Evolutionary conservation across 2,888 invertebrate genomes (phyloP), one percentile per base, ranked within the genome.

Genomic region (Romanomermis culicivorax): DNA sequence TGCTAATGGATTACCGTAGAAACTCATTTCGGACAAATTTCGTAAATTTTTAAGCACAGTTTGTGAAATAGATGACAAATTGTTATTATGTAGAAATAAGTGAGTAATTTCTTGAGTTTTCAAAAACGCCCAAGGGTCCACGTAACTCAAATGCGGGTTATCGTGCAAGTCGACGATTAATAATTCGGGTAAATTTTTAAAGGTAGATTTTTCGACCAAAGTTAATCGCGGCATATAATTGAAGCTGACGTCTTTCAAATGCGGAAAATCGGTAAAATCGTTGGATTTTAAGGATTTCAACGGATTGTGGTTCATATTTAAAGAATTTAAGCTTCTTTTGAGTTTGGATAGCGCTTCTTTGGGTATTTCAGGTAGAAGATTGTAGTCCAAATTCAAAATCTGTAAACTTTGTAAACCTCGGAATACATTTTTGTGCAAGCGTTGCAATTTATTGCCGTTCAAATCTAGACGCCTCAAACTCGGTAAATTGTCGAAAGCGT

Each of bases 1-100:
- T 30, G 63, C 64, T 1, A 74, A 60, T 4, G 71, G 72, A 59
- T 73, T 73, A 51, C 69, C 68, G 55, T 70, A 66, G 17, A 73
- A 60, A 50, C 67, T 66, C 25, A 72, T 62, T 56, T 65, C 61
- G 43, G 61, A 60, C 29, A 68, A 61, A 27, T 57, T 57, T 17
- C 69, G 68, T 49, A 71, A 61, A 17, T 61, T 61, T 2, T 61
- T 24, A 36, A 74, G 56, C n/a, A 69, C 67, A 30, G 60, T 59
- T 36, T 36, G 11, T 36, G 11, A 17, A 36, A 11, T 36, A 7
- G 17, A 36, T 17, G 36, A 36, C 20, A 74, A 63, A 50, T 66
- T 64, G 58, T 71, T 71, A 60, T 72, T 69, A 59, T 72, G 69
- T 29, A 73, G 60, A 51, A 67, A 64, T 1, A 74, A 62, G 20